These are phyloP conservation scores for Cristatella mucedo DNA, from an alignment of 2,888 invertebrate genomes.

Conservation along the genomic window DNA sequence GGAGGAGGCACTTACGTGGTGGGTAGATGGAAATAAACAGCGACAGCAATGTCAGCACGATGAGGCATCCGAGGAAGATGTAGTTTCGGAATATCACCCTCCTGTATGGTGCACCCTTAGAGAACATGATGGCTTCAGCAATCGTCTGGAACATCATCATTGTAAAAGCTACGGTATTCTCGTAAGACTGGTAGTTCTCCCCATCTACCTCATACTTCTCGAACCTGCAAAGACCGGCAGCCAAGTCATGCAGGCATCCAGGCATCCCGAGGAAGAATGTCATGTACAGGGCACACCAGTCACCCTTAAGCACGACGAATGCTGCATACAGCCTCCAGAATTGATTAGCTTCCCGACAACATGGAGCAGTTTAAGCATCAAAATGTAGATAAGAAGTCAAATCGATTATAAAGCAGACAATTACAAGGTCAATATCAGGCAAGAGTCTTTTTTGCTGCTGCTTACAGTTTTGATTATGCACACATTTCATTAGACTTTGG, in stretches of 20 bases:
- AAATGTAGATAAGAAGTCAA: not conserved
- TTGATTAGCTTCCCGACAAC: too few relatives aligned
- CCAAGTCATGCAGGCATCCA: too few relatives aligned
- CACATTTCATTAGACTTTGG: too few relatives aligned
- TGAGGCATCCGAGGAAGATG: slow-evolving; percentile 46
- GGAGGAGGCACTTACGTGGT: slow-evolving; percentile 14
- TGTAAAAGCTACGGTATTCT: slow-evolving; percentile 59
- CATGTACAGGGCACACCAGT: not conserved
- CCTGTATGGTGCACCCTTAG: slow-evolving; percentile 61
- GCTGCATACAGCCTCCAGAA: too few relatives aligned
- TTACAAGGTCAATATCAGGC: too few relatives aligned
- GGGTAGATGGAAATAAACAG: slow-evolving; percentile 45
- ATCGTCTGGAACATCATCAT: slow-evolving; percentile 63
- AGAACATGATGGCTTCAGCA: slow-evolving; percentile 58
- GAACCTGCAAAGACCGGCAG: too few relatives aligned
- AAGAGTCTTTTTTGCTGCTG: too few relatives aligned
- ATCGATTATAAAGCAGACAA: too few relatives aligned
- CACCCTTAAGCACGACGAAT: not conserved
- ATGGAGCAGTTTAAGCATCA: too few relatives aligned
- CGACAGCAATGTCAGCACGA: slow-evolving; percentile 46
- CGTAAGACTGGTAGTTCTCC: slow-evolving; percentile 22
- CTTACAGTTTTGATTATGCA: too few relatives aligned
- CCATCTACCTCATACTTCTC: slow-evolving; percentile 26
- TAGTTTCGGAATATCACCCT: slow-evolving; percentile 49
- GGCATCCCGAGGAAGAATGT: too few relatives aligned